These are phyloP conservation scores for Epistrophella euchroma DNA, from an alignment of 2,888 invertebrate species.

Conservation along the genomic window DNA sequence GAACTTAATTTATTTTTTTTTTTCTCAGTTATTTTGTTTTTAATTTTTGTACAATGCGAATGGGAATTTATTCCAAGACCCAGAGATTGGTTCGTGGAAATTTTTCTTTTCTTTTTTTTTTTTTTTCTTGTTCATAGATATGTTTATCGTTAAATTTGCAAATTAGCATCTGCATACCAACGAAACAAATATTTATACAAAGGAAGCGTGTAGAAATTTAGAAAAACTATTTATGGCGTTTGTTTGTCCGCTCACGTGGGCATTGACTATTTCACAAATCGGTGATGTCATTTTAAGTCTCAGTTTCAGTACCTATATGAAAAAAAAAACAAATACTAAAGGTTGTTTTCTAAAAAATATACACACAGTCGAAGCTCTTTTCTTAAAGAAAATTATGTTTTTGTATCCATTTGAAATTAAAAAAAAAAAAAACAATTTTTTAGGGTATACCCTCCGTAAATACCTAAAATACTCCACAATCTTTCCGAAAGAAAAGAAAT, in stretches of 20 bases:
- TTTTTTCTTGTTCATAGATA: neutral
- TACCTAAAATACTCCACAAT: too few species aligned
- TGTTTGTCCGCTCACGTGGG: neutral
- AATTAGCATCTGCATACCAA: neutral
- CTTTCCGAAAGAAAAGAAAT: too few species aligned
- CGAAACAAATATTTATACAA: neutral
- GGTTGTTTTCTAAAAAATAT: neutral
- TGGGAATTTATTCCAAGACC: neutral
- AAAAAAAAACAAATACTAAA: neutral
- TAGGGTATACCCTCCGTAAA: too few species aligned
- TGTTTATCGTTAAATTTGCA: neutral
- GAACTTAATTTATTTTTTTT: neutral
- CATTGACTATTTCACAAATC: neutral
- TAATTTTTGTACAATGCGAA: neutral
- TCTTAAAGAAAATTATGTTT: too few species aligned
- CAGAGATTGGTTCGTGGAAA: neutral
- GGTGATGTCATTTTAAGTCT: slow-evolving; percentile 2
- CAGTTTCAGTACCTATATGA: neutral
- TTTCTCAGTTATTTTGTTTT: neutral
- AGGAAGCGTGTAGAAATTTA: neutral
- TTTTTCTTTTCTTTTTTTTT: neutral
- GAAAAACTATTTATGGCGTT: slow-evolving; percentile 1
- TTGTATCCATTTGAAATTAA: too few species aligned
- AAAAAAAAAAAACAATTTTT: too few species aligned
- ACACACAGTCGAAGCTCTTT: neutral